Percentiles rank a stretch among this genome's conserved stretches.
Conservation (phyloP, 2,888 invertebrate species). For the Crepidodera aurea region DNA sequence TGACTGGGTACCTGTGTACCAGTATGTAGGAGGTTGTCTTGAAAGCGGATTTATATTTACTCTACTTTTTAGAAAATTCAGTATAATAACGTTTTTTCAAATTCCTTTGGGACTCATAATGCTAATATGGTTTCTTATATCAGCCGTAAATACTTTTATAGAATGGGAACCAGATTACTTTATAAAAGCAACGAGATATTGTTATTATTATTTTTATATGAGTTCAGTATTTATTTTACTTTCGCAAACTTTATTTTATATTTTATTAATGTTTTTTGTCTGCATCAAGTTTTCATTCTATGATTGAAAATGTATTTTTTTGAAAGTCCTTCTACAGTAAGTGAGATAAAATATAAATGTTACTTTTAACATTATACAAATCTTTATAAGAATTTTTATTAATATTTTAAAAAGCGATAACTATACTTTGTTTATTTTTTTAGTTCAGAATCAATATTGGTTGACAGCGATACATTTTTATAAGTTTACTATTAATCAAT, state of each 20-base stretch:
- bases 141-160: slow-evolving; percentile 31
- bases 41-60: slow-evolving; percentile 33
- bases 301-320: slow-evolving; percentile 3
- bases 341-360: too few species aligned
- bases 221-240: slow-evolving; percentile 31
- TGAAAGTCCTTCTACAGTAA: too few species aligned
- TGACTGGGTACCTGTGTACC: slow-evolving; percentile 16
- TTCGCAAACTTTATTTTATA: slow-evolving; percentile 34
- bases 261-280: slow-evolving; percentile 22
- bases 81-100: slow-evolving; percentile 1
- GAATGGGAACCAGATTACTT: slow-evolving; percentile 45
- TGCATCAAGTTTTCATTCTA: slow-evolving; percentile 30
- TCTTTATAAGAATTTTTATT: too few species aligned
- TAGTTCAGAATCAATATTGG: too few species aligned
- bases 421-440: too few species aligned
- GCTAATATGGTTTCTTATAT: slow-evolving; percentile 18
- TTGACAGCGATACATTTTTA: too few species aligned
- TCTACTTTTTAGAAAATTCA: slow-evolving; percentile 21
- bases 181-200: slow-evolving; percentile 39
- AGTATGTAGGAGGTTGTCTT: slow-evolving; percentile 21
- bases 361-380: too few species aligned
- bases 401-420: too few species aligned
- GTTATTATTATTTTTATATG: slow-evolving; percentile 35
- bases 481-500: too few species aligned
- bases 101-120: slow-evolving; percentile 22